Percentiles rank a stretch among this genome's conserved stretches.
These are phyloP conservation scores for Leucophenga maculata DNA, from an alignment of 2,888 invertebrate genomes.

Conservation along the genomic window DNA sequence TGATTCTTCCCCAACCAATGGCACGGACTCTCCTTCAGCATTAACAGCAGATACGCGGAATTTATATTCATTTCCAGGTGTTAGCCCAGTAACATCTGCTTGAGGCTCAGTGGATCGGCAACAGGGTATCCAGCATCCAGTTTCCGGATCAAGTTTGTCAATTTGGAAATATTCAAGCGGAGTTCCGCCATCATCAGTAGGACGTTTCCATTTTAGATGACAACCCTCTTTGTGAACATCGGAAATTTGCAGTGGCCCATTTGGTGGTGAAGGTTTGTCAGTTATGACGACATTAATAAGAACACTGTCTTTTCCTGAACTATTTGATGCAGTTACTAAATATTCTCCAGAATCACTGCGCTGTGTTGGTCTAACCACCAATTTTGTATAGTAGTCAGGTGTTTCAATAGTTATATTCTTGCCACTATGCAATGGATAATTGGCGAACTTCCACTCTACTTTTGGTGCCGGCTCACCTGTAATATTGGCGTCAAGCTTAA, in stretches of 20 bases:
- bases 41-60: slow-evolving; percentile 97
- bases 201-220: slow-evolving; percentile 95
- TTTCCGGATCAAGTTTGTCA: slow-evolving; percentile 93
- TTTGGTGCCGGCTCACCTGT: slow-evolving; percentile 96
- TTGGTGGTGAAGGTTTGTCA: slow-evolving; percentile 89
- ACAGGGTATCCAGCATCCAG: slow-evolving; percentile 91
- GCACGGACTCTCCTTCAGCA: slow-evolving; percentile 95
- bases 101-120: slow-evolving; percentile 86
- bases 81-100: slow-evolving; percentile 87
- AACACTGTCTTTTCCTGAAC: slow-evolving; percentile 88
- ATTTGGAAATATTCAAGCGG: slow-evolving; percentile 97
- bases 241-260: slow-evolving; percentile 89
- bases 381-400: slow-evolving; percentile 89
- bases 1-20: slow-evolving; percentile 87
- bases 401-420: slow-evolving; percentile 87
- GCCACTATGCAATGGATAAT: slow-evolving; percentile 79
- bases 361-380: slow-evolving; percentile 85
- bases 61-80: slow-evolving; percentile 93
- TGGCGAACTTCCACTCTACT: slow-evolving; percentile 92
- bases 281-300: slow-evolving; percentile 87
- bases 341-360: slow-evolving; percentile 91
- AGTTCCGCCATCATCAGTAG: slow-evolving; percentile 93
- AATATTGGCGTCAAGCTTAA: slow-evolving; percentile 94
- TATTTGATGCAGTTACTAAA: slow-evolving; percentile 87
- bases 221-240: slow-evolving; percentile 95